phyloP scores from a whole-genome alignment of 2,888 invertebrate genomes.

The Lithophane ornitopus region DNA sequence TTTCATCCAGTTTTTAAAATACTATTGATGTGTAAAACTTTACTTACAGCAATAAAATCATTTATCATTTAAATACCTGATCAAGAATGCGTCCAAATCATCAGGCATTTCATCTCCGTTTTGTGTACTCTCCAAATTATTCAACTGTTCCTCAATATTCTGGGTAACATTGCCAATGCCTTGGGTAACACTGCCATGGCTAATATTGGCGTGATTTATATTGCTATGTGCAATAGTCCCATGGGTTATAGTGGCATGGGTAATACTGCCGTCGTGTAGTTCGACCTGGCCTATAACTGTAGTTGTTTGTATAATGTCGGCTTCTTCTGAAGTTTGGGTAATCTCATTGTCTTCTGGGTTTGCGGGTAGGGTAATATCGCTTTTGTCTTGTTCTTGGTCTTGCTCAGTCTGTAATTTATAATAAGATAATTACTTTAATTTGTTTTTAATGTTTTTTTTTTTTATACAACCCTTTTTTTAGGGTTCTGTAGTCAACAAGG shows the following conservation, averaged over 20 bases:
- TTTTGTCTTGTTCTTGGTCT: constrained; percentile 47
- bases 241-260: constrained; percentile 28
- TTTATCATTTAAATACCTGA: constrained; percentile 66
- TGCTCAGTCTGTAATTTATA: constrained; percentile 14
- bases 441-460: too few species aligned
- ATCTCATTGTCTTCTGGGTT: constrained; percentile 26
- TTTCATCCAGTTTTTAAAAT: too few species aligned
- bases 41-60: neutral
- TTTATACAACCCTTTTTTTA: too few species aligned
- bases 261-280: constrained; percentile 8
- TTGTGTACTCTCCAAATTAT: constrained; percentile 72
- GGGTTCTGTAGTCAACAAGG: too few species aligned
- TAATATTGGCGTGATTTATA: neutral
- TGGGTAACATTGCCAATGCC: constrained; percentile 46
- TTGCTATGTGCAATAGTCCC: constrained; percentile 9
- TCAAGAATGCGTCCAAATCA: constrained; percentile 74
- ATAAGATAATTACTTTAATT: neutral
- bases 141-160: constrained; percentile 79
- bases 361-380: neutral
- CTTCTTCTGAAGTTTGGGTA: neutral
- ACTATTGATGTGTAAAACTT: too few species aligned
- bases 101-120: constrained; percentile 65
- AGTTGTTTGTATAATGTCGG: neutral
- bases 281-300: constrained; percentile 37
- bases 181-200: neutral